A percentile compares a stretch with the other conserved stretches of the same genome.
phyloP scores from a whole-genome alignment of 1,140 invertebrate genomes.

The Zaprionus ornatus region DNA sequence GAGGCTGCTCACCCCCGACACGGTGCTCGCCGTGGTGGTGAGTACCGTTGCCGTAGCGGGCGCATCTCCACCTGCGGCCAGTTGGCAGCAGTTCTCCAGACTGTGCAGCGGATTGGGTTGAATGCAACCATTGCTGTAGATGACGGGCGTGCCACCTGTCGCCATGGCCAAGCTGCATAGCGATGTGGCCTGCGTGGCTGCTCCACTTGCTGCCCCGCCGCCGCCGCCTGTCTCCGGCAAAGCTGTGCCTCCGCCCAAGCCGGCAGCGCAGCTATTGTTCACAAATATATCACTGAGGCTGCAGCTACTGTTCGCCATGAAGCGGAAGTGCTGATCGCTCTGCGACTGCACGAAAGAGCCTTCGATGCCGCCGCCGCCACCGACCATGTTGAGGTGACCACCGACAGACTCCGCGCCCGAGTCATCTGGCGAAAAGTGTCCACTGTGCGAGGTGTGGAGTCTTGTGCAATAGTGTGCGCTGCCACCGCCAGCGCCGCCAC shows the following conservation, averaged over 20 bases:
- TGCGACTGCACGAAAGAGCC: constrained; percentile 69
- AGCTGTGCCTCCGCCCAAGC: constrained; percentile 25
- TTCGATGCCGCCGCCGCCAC: constrained; percentile 17
- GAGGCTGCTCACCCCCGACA: constrained; percentile 88
- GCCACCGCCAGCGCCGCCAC: constrained; percentile 30
- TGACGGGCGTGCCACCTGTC: constrained; percentile 48
- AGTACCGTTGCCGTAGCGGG: constrained; percentile 16
- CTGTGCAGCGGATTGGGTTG: constrained; percentile 76
- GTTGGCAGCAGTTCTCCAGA: constrained; percentile 76
- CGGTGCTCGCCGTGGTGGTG: constrained; percentile 85
- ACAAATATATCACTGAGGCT: constrained; percentile 82
- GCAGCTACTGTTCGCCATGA: constrained; percentile 74
- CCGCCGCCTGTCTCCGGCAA: background rate
- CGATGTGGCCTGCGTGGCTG: constrained; percentile 52
- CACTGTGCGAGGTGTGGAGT: constrained; percentile 57
- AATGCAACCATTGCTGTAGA: constrained; percentile 69
- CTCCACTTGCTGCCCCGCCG: constrained; percentile 25
- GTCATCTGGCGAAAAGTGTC: constrained; percentile 47
- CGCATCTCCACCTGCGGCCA: constrained; percentile 4
- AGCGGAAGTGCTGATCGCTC: constrained; percentile 81
- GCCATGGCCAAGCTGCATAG: constrained; percentile 60
- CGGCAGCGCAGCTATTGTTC: constrained; percentile 68
- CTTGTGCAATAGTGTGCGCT: constrained; percentile 57
- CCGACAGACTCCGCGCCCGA: constrained; percentile 2
- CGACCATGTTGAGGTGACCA: constrained; percentile 2